phyloP scores from a whole-genome alignment of 2,888 invertebrate species.

The Drosophila nr. fundita region DNA sequence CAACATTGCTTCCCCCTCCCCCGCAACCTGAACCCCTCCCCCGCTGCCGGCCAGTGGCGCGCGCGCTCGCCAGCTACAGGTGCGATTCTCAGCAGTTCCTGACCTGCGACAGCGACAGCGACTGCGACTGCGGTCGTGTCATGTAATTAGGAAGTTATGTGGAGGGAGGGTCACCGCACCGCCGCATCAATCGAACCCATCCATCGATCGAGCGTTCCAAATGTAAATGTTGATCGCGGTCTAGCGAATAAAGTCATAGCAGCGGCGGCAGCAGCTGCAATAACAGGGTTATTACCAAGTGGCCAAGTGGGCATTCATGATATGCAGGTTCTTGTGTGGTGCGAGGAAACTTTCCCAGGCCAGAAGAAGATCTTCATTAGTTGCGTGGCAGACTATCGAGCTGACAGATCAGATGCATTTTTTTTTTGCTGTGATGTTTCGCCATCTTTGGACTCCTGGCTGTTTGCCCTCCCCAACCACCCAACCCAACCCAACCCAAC shows the following conservation, averaged over 20 bases:
- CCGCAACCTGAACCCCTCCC: conserved; percentile 5
- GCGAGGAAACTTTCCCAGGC: conserved; percentile 65
- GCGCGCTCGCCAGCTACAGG: conserved; percentile 52
- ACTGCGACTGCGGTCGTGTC: conserved; percentile 68
- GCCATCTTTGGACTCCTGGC: conserved; percentile 42
- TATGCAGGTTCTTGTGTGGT: conserved; percentile 12
- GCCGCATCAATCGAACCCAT: conserved; percentile 45
- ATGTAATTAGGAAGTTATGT: conserved; percentile 75
- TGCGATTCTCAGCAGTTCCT: conserved; percentile 49
- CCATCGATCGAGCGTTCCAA: conserved; percentile 43
- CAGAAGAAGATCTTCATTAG: conserved; percentile 71
- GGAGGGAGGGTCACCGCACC: conserved; percentile 35
- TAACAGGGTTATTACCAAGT: not conserved
- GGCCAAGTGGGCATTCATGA: conserved; percentile 63
- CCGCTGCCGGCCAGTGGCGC: conserved; percentile 48
- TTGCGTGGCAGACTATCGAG: conserved; percentile 42
- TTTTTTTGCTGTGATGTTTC: conserved; percentile 11
- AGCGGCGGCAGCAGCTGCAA: conserved; percentile 50
- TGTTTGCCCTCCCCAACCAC: not conserved
- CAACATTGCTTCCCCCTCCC: conserved; percentile 5
- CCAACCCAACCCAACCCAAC: conserved; percentile 5
- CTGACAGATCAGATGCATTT: conserved; percentile 45
- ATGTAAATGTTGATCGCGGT: conserved; percentile 48
- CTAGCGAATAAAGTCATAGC: conserved; percentile 63
- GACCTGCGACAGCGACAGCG: conserved; percentile 31